These are phyloP conservation scores for Pilophorus perplexus DNA, from an alignment of 2,888 invertebrate genomes.

Conservation along the genomic window DNA sequence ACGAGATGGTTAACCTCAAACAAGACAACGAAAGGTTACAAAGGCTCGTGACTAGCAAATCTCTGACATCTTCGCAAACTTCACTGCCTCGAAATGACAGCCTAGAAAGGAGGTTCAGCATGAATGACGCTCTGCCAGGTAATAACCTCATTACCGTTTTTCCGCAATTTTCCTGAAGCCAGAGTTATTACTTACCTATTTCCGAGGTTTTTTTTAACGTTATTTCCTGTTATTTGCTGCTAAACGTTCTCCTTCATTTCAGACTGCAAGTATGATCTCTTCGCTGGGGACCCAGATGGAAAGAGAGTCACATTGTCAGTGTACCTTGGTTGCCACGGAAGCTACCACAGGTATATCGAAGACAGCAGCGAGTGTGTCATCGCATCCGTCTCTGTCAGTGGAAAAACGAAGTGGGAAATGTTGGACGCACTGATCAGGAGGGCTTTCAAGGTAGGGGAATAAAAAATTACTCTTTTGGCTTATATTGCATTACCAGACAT, in stretches of 20 bases:
- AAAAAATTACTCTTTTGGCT: too few relatives aligned
- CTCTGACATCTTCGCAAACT: constrained; percentile 58
- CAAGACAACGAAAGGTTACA: constrained; percentile 95
- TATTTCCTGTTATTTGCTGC: background rate
- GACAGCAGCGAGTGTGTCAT: constrained; percentile 72
- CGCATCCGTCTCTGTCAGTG: constrained; percentile 84
- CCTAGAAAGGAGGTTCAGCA: constrained; percentile 55
- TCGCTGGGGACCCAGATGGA: constrained; percentile 66
- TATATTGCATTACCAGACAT: too few relatives aligned
- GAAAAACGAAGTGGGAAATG: constrained; percentile 93
- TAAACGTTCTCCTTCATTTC: background rate
- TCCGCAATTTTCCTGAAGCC: background rate
- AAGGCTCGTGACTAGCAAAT: constrained; percentile 68
- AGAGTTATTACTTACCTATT: background rate
- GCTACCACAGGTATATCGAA: constrained; percentile 67
- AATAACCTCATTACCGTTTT: background rate
- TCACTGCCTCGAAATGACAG: constrained; percentile 53
- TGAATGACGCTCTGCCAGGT: constrained; percentile 50
- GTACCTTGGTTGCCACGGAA: constrained; percentile 79
- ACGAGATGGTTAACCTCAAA: constrained; percentile 93
- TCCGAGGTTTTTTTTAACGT: background rate
- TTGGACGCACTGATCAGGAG: constrained; percentile 86
- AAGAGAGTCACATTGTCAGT: constrained; percentile 85
- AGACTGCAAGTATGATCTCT: constrained; percentile 47
- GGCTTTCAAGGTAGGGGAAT: constrained; percentile 85